Conservation (phyloP, 2,888 invertebrate species). For the Xanthia togata region DNA sequence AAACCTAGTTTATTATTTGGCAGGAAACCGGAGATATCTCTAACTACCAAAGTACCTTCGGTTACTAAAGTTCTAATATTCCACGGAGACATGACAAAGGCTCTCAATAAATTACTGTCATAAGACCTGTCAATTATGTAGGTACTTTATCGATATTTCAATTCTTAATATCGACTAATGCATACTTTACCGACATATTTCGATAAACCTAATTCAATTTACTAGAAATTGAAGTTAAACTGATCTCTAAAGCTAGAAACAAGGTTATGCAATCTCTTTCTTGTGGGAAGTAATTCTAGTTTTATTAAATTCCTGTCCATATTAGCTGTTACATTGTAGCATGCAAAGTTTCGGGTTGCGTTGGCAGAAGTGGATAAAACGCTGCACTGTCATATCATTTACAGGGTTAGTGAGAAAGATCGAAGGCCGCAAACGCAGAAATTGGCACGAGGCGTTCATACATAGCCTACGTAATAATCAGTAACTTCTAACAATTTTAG, state of each 20-base stretch:
- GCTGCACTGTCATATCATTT: constrained; percentile 73
- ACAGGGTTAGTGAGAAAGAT: constrained; percentile 68
- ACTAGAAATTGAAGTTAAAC: constrained; percentile 31
- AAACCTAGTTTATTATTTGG: not conserved
- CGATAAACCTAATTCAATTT: constrained; percentile 29
- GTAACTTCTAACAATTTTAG: not conserved
- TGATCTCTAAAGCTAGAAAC: constrained; percentile 30
- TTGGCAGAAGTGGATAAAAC: constrained; percentile 81
- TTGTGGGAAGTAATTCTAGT: constrained; percentile 40
- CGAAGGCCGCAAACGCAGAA: constrained; percentile 47
- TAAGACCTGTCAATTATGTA: not conserved
- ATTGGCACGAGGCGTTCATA: constrained; percentile 31
- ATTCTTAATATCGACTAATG: constrained; percentile 12
- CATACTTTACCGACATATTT: constrained; percentile 19
- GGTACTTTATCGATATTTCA: constrained; percentile 19
- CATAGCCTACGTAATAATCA: not conserved
- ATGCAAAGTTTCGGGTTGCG: constrained; percentile 80
- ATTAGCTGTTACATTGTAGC: constrained; percentile 44
- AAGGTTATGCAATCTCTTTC: constrained; percentile 34
- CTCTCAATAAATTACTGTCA: constrained; percentile 20
- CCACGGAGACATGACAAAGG: constrained; percentile 17
- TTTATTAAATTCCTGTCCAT: constrained; percentile 46
- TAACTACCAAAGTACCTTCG: not conserved
- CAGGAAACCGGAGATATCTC: not conserved
- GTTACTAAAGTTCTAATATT: not conserved